Base-by-base conservation (phyloP, 2,113 vertebrate genomes). In the Pteropus alecto region DNA sequence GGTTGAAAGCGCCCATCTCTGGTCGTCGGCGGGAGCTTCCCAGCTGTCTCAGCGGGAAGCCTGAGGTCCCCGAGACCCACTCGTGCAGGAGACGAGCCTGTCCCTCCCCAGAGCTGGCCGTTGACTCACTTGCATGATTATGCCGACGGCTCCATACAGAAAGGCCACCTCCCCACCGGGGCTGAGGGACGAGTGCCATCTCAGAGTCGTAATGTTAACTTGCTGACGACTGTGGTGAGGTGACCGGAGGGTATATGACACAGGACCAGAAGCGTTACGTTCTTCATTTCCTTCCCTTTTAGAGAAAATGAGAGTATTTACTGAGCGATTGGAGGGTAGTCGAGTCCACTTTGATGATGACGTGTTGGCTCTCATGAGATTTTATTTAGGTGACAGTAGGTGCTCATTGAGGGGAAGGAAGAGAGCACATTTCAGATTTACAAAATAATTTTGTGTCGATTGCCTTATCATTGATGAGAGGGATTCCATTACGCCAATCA, bases 381-480 rank as follows among this genome's bases (percentile, higher is more conserved):
- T 94, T 88, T 87, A 48, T 63, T 93, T 70, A 67, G 89, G 79
- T 81, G 26, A 8, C 1, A 28, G 38, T 46, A 85, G 70, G 43
- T 35, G 70, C 21, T 94, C 46, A 30, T 1, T 33, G 43, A 60
- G 35, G 70, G 12, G 56, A 65, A 33, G 58, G 56, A 68, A 79
- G 65, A 41, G 33, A 73, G 81, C 82, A 14, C 58, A 18, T 54
- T 95, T 96, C 21, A 95, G 73, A 43, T 70, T 88, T 94, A 10
- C 14, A 85, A 10, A 9, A 54, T 67, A 97, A 96, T 95, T 79
- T 22, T 1, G 78, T 95, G 13, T 15, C 24, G 65, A 13, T 94
- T 93, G 33, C 12, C 46, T 48, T 91, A 30, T 85, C 46, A 30
- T 87, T 51, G 94, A 46, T 33, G 58, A 63, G 89, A 97, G 88